A percentile compares a stretch with the other conserved stretches of the same genome.
phyloP scores from a whole-genome alignment of 2,888 invertebrate genomes.

The Mylabris sibirica region DNA sequence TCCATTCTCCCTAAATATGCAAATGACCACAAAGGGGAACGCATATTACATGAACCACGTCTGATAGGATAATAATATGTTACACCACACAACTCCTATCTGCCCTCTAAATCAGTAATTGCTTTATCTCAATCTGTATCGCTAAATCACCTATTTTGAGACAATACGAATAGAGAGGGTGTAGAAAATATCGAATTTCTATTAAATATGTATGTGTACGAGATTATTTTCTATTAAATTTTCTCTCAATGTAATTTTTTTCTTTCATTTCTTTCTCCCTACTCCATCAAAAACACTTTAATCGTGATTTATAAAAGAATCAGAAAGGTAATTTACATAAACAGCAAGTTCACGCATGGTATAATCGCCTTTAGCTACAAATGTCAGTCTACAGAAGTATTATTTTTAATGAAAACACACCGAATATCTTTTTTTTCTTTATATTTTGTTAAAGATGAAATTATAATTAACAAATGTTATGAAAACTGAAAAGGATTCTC shows the following conservation, averaged over 20 bases:
- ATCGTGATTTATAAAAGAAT: slow-evolving; percentile 10
- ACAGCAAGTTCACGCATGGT: slow-evolving; percentile 1
- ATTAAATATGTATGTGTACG: neutral
- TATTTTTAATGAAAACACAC: neutral
- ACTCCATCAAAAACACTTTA: neutral
- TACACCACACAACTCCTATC: slow-evolving; percentile 50
- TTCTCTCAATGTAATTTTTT: neutral
- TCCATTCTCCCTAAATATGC: slow-evolving; percentile 45
- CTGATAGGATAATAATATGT: slow-evolving; percentile 58
- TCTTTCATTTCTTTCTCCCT: neutral
- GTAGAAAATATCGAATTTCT: neutral
- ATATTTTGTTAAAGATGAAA: neutral
- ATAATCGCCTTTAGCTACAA: slow-evolving; percentile 4
- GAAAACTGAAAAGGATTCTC: neutral
- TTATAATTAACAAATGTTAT: neutral
- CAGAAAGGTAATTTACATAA: slow-evolving; percentile 7
- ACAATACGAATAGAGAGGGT: neutral
- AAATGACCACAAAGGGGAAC: slow-evolving; percentile 52
- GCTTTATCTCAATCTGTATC: slow-evolving; percentile 52
- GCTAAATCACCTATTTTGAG: slow-evolving; percentile 40
- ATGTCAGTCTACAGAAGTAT: neutral
- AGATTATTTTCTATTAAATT: neutral
- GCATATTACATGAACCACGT: slow-evolving; percentile 48
- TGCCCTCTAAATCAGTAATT: slow-evolving; percentile 52
- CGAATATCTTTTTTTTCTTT: neutral